phyloP scores from a whole-genome alignment of 2,797 vertebrate genomes.

The Oryzias sinensis region DNA sequence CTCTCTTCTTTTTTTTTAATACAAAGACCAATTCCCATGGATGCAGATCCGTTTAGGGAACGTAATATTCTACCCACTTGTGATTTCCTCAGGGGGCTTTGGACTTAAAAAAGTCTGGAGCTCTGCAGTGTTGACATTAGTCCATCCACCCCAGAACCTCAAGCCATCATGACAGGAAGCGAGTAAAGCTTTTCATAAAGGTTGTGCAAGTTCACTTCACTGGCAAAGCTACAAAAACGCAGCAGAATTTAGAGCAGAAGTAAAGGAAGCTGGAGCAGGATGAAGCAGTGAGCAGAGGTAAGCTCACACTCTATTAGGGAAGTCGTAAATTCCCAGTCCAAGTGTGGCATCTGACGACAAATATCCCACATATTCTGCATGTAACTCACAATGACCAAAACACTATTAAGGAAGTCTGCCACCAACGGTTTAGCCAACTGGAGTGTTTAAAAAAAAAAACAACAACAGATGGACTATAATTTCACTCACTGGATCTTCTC shows the following conservation, averaged over 20 bases:
- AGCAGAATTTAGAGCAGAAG: slow-evolving; percentile 51
- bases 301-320: slow-evolving; percentile 52
- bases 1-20: slow-evolving; percentile 35
- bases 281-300: slow-evolving; percentile 41
- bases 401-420: slow-evolving; percentile 9
- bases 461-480: slow-evolving; percentile 10
- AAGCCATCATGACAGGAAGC: slow-evolving; percentile 73
- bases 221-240: slow-evolving; percentile 46
- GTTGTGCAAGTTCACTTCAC: slow-evolving; percentile 53
- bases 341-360: slow-evolving; percentile 56
- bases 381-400: slow-evolving; percentile 44
- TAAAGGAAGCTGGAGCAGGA: slow-evolving; percentile 51
- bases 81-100: slow-evolving; percentile 63
- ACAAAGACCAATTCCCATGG: slow-evolving; percentile 67
- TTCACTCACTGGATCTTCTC: slow-evolving; percentile 18
- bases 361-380: slow-evolving; percentile 33
- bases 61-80: slow-evolving; percentile 63
- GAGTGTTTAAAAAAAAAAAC: slow-evolving; percentile 22
- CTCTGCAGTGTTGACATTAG: slow-evolving; percentile 64
- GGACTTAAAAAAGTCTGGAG: slow-evolving; percentile 47
- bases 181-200: slow-evolving; percentile 66
- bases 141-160: slow-evolving; percentile 62
- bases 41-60: slow-evolving; percentile 51
- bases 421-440: slow-evolving; percentile 16
- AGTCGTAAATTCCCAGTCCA: slow-evolving; percentile 68